Percentiles rank a stretch among this genome's conserved stretches.
Conservation (phyloP, 1,140 invertebrate genomes). For the Drosophila bocki region DNA sequence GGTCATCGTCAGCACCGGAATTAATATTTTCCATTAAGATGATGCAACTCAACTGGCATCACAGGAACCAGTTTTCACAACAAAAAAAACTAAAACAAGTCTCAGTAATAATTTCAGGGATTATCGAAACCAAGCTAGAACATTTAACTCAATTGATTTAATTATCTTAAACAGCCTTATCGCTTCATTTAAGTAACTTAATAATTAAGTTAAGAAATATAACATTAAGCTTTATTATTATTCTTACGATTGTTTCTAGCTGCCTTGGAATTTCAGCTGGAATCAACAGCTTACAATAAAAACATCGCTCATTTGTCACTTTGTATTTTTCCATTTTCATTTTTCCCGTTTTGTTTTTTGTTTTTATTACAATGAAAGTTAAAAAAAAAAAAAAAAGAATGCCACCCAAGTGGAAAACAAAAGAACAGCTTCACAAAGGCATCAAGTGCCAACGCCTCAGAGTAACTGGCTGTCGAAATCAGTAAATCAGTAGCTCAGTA, state of each 20-base stretch:
- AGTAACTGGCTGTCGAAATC: constrained; percentile 37
- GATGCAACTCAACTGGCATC: constrained; percentile 17
- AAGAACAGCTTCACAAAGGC: constrained; percentile 35
- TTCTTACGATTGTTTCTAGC: neutral
- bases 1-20: constrained; percentile 6
- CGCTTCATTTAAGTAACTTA: neutral
- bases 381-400: constrained; percentile 8
- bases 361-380: constrained; percentile 18
- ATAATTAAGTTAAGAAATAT: neutral
- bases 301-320: constrained; percentile 43
- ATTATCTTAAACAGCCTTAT: neutral
- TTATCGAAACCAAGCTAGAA: neutral
- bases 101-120: too few species aligned
- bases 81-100: neutral
- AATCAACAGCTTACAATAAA: constrained; percentile 9
- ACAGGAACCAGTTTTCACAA: constrained; percentile 22
- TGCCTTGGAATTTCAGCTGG: neutral
- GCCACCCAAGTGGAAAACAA: constrained; percentile 64
- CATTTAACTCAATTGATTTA: neutral
- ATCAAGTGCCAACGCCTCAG: constrained; percentile 31
- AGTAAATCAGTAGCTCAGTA: constrained; percentile 20
- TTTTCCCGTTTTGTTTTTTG: constrained; percentile 9
- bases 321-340: constrained; percentile 24
- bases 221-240: neutral
- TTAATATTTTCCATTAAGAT: constrained; percentile 17